These are phyloP conservation scores for Chrysaora quinquecirrha DNA, from an alignment of 30 jellyfish, hydroid and myxozoan species.

Conservation along the genomic window DNA sequence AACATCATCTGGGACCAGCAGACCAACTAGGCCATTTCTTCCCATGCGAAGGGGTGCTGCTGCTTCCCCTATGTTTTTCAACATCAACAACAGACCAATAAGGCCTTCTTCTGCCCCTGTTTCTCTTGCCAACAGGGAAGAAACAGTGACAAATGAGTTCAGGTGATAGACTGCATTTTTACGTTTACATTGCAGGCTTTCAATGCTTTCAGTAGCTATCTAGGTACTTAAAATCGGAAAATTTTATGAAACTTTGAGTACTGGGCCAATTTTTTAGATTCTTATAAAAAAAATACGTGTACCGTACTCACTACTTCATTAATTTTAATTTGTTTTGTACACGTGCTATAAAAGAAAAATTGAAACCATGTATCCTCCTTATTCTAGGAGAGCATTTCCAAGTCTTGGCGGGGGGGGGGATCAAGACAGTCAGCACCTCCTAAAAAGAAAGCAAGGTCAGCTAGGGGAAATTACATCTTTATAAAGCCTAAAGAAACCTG, in stretches of 20 bases:
- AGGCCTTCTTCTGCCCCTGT: conserved; percentile 4
- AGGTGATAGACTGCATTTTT: background rate
- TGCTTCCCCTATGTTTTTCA: background rate
- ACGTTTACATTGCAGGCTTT: background rate
- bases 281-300: too few species aligned
- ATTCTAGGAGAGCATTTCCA: conserved; percentile 33
- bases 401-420: conserved; percentile 27
- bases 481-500: conserved; percentile 35
- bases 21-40: conserved; percentile 4
- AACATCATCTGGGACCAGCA: background rate
- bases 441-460: background rate
- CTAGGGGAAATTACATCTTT: background rate
- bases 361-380: background rate
- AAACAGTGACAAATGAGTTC: background rate
- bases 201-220: too few species aligned
- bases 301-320: background rate
- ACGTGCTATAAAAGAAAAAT: background rate
- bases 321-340: background rate
- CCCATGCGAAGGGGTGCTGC: conserved; percentile 3
- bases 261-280: too few species aligned
- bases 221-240: too few species aligned
- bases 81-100: background rate
- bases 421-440: conserved; percentile 9
- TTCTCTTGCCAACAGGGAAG: too few species aligned
- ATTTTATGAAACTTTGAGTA: too few species aligned